A percentile compares a stretch with the other conserved stretches of the same genome.
These are phyloP conservation scores for Prionchulus punctatus DNA, from an alignment of 2,888 invertebrate species.

Conservation along the genomic window DNA sequence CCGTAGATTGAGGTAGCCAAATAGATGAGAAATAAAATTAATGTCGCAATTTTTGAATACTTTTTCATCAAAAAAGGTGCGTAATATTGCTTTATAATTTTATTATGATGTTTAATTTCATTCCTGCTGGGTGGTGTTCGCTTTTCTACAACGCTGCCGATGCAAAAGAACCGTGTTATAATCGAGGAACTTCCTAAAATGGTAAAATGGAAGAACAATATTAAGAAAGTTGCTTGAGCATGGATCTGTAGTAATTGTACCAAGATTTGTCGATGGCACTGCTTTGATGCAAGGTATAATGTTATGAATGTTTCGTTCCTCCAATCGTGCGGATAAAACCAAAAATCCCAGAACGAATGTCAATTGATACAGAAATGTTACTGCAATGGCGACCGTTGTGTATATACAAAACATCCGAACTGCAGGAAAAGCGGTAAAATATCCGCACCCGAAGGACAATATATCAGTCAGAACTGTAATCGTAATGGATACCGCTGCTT, in stretches of 20 bases:
- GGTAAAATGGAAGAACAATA: too few species aligned
- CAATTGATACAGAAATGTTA: conserved; percentile 29
- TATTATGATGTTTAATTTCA: too few species aligned
- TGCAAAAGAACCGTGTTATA: too few species aligned
- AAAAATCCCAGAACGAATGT: conserved; percentile 29
- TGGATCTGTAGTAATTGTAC: too few species aligned
- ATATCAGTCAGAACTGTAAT: conserved; percentile 75
- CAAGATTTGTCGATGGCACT: too few species aligned
- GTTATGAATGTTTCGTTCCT: conserved; percentile 44
- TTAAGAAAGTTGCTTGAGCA: too few species aligned
- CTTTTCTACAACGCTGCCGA: too few species aligned
- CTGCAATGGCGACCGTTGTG: conserved; percentile 40
- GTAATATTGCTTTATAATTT: too few species aligned
- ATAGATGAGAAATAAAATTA: conserved; percentile 27
- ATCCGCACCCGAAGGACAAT: conserved; percentile 46
- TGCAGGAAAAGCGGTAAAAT: conserved; percentile 76
- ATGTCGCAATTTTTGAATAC: conserved; percentile 19
- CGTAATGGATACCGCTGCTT: conserved; percentile 84
- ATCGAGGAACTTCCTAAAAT: too few species aligned
- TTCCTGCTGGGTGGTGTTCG: too few species aligned
- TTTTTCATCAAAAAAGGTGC: conserved; percentile 30
- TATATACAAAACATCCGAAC: conserved; percentile 88
- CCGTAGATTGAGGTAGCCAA: conserved; percentile 42
- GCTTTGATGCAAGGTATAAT: too few species aligned
- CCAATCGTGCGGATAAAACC: conserved; percentile 53